Percentiles rank a stretch among this genome's conserved stretches.
Evolutionary conservation across 2,113 vertebrate species (phyloP).

Genomic region (Plotosus lineatus): DNA sequence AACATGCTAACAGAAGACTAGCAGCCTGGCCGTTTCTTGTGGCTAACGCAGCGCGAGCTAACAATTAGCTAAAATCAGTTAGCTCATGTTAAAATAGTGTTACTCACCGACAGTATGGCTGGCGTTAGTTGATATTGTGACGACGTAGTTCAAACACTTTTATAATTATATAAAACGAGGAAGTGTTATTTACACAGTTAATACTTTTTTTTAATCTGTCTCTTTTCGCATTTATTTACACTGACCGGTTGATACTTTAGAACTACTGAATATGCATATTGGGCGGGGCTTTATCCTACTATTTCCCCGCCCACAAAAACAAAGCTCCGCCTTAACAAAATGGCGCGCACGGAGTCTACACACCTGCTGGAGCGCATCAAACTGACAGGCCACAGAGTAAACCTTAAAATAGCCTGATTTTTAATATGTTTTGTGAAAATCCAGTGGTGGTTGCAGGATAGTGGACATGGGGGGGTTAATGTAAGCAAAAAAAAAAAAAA

Average conservation of each 20-base stretch:
- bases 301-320: neutral
- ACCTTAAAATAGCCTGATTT: neutral
- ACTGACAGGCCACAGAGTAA: neutral
- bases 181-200: neutral
- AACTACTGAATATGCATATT: slow-evolving; percentile 5
- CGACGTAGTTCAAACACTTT: neutral
- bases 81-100: neutral
- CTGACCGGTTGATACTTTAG: slow-evolving; percentile 10
- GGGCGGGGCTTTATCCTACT: neutral
- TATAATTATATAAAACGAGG: neutral
- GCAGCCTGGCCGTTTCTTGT: neutral
- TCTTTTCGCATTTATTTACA: slow-evolving; percentile 33
- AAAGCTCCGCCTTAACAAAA: slow-evolving; percentile 1
- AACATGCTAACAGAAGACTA: neutral
- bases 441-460: neutral
- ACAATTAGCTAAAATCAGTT: slow-evolving; percentile 37
- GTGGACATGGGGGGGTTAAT: neutral
- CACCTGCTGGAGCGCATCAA: slow-evolving; percentile 23
- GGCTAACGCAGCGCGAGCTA: slow-evolving; percentile 43
- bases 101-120: slow-evolving; percentile 14
- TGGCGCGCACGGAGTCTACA: neutral
- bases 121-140: neutral
- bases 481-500: neutral
- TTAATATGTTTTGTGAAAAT: neutral
- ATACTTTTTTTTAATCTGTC: neutral